Evolutionary conservation across 2,888 invertebrate genomes (phyloP).

Genomic region (Aphodius granarius): DNA sequence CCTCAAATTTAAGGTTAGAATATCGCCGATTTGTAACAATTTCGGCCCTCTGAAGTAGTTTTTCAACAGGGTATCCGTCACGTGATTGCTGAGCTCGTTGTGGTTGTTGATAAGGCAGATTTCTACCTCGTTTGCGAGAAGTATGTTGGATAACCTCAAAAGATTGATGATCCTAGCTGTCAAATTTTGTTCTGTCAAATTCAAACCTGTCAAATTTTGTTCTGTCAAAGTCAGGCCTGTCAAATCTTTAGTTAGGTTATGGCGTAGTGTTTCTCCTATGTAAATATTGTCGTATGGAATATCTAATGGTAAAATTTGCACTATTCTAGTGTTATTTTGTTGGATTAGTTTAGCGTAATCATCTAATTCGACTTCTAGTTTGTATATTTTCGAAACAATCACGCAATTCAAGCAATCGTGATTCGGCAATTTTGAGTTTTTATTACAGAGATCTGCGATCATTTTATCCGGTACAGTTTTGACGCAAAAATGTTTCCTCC

Average conservation of each 20-base stretch:
- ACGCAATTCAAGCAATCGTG: slow-evolving; percentile 22
- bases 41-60: slow-evolving; percentile 71
- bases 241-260: slow-evolving; percentile 15
- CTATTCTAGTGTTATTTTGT: neutral
- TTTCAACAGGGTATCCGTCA: slow-evolving; percentile 63
- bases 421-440: slow-evolving; percentile 25
- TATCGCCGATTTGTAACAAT: slow-evolving; percentile 64
- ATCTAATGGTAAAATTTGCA: slow-evolving; percentile 22
- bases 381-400: slow-evolving; percentile 18
- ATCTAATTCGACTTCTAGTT: slow-evolving; percentile 5
- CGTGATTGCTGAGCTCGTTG: slow-evolving; percentile 45
- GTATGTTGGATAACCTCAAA: neutral
- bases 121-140: slow-evolving; percentile 46
- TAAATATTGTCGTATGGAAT: slow-evolving; percentile 13
- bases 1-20: slow-evolving; percentile 65
- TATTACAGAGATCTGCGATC: slow-evolving; percentile 30
- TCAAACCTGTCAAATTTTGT: too few species aligned
- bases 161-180: slow-evolving; percentile 14
- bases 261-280: slow-evolving; percentile 24
- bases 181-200: too few species aligned
- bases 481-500: slow-evolving; percentile 37
- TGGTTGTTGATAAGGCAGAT: slow-evolving; percentile 52
- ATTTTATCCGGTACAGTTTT: slow-evolving; percentile 36
- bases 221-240: neutral
- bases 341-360: slow-evolving; percentile 17